Base-by-base conservation (phyloP, 2,113 vertebrate species). In the Carassius carassius region DNA sequence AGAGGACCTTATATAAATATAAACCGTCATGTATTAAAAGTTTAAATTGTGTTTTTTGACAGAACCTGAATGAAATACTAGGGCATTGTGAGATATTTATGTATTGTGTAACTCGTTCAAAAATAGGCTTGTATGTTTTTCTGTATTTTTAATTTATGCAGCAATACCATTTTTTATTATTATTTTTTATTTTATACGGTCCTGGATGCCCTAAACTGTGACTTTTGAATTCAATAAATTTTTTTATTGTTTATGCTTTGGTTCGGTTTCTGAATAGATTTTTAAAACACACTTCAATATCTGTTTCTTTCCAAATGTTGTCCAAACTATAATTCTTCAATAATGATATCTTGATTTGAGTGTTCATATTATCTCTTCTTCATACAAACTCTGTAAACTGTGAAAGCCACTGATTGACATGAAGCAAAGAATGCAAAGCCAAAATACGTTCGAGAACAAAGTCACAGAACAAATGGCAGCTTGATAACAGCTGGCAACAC, bases 161-260 rank as follows among this genome's bases (percentile, higher is more conserved):
- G 35, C 47, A 41, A 58, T 41, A 35, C 13, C 17, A 65, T 81
- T 80, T 32, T 51, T 51, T n/a, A n/a, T n/a, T n/a, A n/a, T n/a
- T n/a, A n/a, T n/a, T n/a, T n/a, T n/a, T n/a, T n/a, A n/a, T n/a
- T 32, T 51, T n/a, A 32, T 65, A 65, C 44, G 60, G 41, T 60
- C 1, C 16, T 21, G 35, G 17, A 62, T 72, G 44, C 37, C 23
- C 58, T 62, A 73, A 79, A 60, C 77, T 80, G 76, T 84, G 49
- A 84, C n/a, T 63, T 35, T 32, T 67, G 21, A 62, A 62, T 67
- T 47, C 4, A 21, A 14, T 51, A 9, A 25, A 44, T 21, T 16
- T 62, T 56, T 37, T 56, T 51, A 78, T 78, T 70, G 77, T 67
- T 83, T 65, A 32, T 69, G 11, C 49, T 88, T 88, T 86, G 51